These are phyloP conservation scores for Calidris pugnax DNA, from an alignment of 2,113 vertebrate species.

Conservation along the genomic window DNA sequence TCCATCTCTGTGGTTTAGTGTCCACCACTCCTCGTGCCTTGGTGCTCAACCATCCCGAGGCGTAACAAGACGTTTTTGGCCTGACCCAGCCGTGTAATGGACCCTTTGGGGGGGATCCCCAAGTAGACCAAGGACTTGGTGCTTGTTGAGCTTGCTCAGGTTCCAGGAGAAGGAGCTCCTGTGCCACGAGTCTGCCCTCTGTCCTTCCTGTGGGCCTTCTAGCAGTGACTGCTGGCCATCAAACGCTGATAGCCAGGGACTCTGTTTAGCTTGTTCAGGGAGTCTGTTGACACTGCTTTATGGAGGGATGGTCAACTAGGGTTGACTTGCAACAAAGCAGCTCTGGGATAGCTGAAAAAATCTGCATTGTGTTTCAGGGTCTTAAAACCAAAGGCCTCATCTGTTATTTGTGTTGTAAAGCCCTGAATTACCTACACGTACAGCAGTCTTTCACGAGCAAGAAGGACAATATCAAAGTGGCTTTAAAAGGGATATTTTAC, in stretches of 20 bases:
- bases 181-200: neutral
- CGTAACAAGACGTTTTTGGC: accelerated
- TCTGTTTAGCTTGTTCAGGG: neutral
- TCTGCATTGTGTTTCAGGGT: neutral
- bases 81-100: neutral
- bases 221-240: neutral
- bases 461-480: neutral
- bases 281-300: neutral
- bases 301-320: neutral
- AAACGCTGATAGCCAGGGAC: too few species aligned
- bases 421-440: neutral
- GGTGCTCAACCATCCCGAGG: neutral
- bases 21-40: neutral
- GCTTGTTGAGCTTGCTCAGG: neutral
- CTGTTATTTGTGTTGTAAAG: neutral
- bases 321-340: neutral
- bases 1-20: neutral
- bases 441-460: neutral
- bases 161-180: neutral
- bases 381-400: neutral
- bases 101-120: neutral
- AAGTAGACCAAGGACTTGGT: neutral
- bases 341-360: neutral
- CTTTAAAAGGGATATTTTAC: neutral
- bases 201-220: neutral